Percentiles rank a stretch among this genome's conserved stretches.
These are phyloP conservation scores for Onchidella celtica DNA, from an alignment of 2,888 invertebrate genomes.

Conservation along the genomic window DNA sequence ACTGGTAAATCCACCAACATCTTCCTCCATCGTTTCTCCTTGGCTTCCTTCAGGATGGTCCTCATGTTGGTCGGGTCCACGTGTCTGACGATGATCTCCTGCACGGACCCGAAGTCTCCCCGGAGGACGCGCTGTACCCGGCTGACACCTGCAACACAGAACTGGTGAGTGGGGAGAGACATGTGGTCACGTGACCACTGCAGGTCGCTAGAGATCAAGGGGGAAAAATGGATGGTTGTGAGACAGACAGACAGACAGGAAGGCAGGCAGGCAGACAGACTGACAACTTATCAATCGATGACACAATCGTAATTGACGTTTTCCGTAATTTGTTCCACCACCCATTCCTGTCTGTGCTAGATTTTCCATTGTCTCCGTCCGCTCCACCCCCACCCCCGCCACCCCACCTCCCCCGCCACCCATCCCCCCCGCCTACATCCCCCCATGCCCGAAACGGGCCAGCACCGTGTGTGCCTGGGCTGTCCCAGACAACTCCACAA, in stretches of 20 bases:
- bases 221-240: too few relatives aligned
- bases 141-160: conserved; percentile 84
- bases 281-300: background rate
- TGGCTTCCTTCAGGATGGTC: conserved; percentile 89
- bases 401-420: background rate
- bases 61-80: conserved; percentile 83
- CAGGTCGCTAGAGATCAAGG: too few relatives aligned
- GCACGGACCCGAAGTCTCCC: conserved; percentile 83
- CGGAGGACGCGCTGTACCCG: conserved; percentile 87
- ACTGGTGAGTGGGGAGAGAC: background rate
- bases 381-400: background rate
- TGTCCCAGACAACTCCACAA: too few relatives aligned
- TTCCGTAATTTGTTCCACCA: background rate
- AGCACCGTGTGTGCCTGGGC: too few relatives aligned
- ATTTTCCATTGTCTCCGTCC: background rate
- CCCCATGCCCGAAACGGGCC: too few relatives aligned
- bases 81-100: conserved; percentile 87
- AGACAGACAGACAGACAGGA: too few relatives aligned
- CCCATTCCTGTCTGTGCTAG: background rate
- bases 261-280: background rate
- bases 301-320: background rate
- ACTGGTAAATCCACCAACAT: conserved; percentile 92
- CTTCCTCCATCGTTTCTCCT: conserved; percentile 92
- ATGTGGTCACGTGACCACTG: too few relatives aligned
- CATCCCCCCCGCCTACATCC: background rate